Percentiles rank a stretch among this genome's conserved stretches.
Evolutionary conservation across 2,888 invertebrate species (phyloP).

Genomic region (Autographa gamma): DNA sequence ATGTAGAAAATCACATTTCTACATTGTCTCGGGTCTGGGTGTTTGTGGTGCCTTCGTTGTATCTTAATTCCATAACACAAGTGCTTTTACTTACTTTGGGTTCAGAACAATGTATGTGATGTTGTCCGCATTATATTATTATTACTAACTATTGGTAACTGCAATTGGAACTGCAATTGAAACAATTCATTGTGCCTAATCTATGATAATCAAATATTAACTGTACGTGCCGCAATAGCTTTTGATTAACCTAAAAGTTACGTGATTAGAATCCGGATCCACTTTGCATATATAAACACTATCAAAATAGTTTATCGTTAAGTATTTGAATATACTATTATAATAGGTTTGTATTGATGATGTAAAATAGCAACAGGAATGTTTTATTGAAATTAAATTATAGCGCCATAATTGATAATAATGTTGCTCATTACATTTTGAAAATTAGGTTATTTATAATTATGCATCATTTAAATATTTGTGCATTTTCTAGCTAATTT

Average conservation of each 20-base stretch:
- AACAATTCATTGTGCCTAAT: constrained; percentile 7
- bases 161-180: constrained; percentile 12
- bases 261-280: not conserved
- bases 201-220: constrained; percentile 11
- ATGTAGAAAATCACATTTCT: too few species aligned
- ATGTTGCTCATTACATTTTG: too few species aligned
- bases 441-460: too few species aligned
- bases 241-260: constrained; percentile 9
- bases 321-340: not conserved
- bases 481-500: too few species aligned
- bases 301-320: not conserved
- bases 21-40: too few species aligned
- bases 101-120: too few species aligned
- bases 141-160: constrained; percentile 4
- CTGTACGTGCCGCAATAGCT: constrained; percentile 6
- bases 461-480: too few species aligned
- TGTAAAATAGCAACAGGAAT: not conserved
- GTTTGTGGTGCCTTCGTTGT: too few species aligned
- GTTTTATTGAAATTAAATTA: not conserved
- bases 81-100: too few species aligned
- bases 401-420: too few species aligned
- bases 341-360: not conserved
- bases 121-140: too few species aligned
- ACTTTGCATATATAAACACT: not conserved
- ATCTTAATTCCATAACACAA: too few species aligned